A percentile compares a stretch with the other conserved stretches of the same genome.
Evolutionary conservation across 2,797 vertebrate species (phyloP).

Genomic region (Spinus olivaceus): DNA sequence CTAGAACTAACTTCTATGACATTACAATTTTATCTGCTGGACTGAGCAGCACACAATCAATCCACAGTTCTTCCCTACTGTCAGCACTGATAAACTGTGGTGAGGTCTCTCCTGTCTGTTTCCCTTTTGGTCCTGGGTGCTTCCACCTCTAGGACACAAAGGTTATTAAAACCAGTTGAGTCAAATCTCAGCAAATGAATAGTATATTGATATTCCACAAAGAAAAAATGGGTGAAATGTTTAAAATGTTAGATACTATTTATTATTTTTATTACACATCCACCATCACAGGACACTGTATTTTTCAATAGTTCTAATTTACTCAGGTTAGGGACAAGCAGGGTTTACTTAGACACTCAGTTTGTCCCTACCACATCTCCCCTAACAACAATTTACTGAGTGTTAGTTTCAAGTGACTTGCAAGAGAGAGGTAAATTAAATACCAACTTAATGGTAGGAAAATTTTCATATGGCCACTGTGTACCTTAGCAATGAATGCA

Average conservation of each 20-base stretch:
- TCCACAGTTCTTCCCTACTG: rapidly evolving
- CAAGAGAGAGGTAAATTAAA: neutral
- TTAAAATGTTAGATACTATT: neutral
- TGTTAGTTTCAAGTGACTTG: conserved; percentile 19
- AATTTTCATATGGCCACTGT: neutral
- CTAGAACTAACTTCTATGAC: neutral
- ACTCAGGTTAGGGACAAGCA: neutral
- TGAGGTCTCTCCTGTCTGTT: neutral
- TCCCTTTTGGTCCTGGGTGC: neutral
- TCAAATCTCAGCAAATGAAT: neutral
- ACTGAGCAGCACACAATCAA: neutral
- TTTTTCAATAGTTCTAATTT: neutral
- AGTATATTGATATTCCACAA: neutral
- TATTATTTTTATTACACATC: neutral
- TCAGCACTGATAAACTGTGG: neutral
- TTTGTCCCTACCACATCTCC: neutral
- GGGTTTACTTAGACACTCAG: neutral
- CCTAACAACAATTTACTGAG: conserved; percentile 6
- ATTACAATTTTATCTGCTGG: neutral
- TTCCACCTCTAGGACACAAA: neutral
- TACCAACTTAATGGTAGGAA: neutral
- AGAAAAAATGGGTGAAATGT: neutral
- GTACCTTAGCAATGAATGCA: conserved; percentile 14
- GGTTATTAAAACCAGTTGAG: neutral
- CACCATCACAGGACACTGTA: neutral